Percentiles rank a stretch among this genome's conserved stretches.
Conservation (phyloP, 2,888 invertebrate genomes). For the Dryobota labecula region DNA sequence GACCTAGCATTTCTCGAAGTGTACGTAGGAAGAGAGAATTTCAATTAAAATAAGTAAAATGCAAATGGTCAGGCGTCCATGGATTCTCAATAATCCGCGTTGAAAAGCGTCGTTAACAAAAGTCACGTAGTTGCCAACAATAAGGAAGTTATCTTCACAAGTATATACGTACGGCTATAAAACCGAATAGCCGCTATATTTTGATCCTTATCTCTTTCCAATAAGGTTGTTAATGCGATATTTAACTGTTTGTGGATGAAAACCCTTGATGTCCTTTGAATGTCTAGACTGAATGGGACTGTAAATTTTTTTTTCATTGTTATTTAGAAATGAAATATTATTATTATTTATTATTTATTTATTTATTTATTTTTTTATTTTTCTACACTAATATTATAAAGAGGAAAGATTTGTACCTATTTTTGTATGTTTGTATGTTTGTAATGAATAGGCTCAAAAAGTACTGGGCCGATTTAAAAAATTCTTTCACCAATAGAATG, state of each 20-base stretch:
- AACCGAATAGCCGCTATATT: conserved; percentile 41
- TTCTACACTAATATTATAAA: too few species aligned
- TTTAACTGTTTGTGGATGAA: conserved; percentile 15
- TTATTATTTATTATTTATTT: too few species aligned
- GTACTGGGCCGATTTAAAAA: too few species aligned
- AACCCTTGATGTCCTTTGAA: conserved; percentile 59
- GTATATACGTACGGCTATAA: conserved; percentile 48
- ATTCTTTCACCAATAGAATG: too few species aligned
- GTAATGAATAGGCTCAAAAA: too few species aligned
- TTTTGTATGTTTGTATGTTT: too few species aligned
- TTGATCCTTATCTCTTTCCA: conserved; percentile 41
- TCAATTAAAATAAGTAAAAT: conserved; percentile 52
- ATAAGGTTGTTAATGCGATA: conserved; percentile 22
- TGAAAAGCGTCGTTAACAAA: conserved; percentile 75
- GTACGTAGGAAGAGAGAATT: conserved; percentile 23
- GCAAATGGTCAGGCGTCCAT: conserved; percentile 49
- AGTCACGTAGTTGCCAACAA: conserved; percentile 75
- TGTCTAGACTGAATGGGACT: conserved; percentile 72
- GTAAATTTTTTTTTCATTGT: conserved; percentile 51
- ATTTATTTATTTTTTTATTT: too few species aligned
- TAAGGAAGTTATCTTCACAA: conserved; percentile 72
- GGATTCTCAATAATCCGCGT: conserved; percentile 43
- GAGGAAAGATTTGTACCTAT: too few species aligned
- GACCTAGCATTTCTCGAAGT: background rate
- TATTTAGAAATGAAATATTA: conserved; percentile 51